Conservation (phyloP, 1,140 invertebrate genomes). For the Pogonus chalceus region DNA sequence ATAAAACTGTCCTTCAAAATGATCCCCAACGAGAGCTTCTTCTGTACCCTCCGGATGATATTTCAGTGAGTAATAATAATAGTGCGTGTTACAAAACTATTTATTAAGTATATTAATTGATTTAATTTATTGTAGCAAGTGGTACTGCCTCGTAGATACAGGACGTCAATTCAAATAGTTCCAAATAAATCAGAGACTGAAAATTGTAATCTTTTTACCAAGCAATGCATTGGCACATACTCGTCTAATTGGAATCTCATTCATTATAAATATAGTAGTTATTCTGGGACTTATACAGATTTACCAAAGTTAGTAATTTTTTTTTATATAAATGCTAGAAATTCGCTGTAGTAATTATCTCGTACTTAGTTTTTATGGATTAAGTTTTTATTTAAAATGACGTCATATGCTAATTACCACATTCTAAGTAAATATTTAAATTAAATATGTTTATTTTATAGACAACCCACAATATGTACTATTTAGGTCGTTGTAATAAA, state of each 20-base stretch:
- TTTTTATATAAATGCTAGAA: constrained; percentile 4
- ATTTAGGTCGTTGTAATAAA: no score
- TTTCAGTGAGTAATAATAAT: constrained; percentile 58
- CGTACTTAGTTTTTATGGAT: no score
- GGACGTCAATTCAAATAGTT: constrained; percentile 65
- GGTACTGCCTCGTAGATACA: constrained; percentile 61
- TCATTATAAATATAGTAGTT: constrained; percentile 78
- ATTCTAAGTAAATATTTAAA: no score
- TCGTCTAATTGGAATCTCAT: constrained; percentile 77
- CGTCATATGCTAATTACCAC: no score
- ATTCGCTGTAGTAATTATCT: no score
- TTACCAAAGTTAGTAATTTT: constrained; percentile 59
- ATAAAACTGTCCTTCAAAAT: constrained; percentile 85
- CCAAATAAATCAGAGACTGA: constrained; percentile 41
- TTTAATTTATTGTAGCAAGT: constrained; percentile 50
- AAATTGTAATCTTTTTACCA: constrained; percentile 62
- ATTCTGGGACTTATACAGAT: constrained; percentile 74
- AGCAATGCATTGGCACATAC: constrained; percentile 80
- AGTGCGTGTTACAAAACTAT: constrained; percentile 8
- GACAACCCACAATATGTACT: no score
- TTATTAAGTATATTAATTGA: constrained; percentile 7
- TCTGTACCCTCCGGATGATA: constrained; percentile 83
- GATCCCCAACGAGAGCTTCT: constrained; percentile 83
- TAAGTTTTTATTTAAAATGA: no score
- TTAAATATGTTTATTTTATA: no score